Evolutionary conservation across 2,797 vertebrate genomes (phyloP), one percentile per base, ranked within the genome.

Genomic region (Forpus xanthops): DNA sequence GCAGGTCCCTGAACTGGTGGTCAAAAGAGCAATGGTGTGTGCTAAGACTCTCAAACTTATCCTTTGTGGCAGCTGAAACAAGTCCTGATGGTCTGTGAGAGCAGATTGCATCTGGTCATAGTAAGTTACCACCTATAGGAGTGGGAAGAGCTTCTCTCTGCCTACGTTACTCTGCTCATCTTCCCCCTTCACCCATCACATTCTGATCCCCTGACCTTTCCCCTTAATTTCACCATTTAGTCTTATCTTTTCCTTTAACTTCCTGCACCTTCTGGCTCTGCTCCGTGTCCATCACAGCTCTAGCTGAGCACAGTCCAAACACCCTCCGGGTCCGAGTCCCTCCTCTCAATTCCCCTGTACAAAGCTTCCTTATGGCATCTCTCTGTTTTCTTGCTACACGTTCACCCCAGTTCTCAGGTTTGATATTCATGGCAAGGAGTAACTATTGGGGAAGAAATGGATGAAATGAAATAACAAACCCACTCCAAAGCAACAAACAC

Each of bases 401-500:
- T 28, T 83, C 12, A 2, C 17, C 33, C 8, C 23, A 12, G 15
- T 33, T 79, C 55, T 82, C 78, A 89, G 50, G 62, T 90, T 65
- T 94, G 2, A 85, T 94, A 52, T 61, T 93, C 25, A 73, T 83
- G 78, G 90, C 81, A 87, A 74, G 42, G 15, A 87, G 23, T 5
- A 68, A 47, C 52, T 45, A 47, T 1, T 2, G 2, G 11, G 24
- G 19, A 8, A 67, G 55, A 75, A 75, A 50, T 2, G 17, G 65
- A 68, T 41, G 8, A 86, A 74, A 89, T 71, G 30, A 83, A 77
- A 19, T 41, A 85, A 66, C 58, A 75, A 81, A 74, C 27, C 21
- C 21, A 28, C 61, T 80, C 44, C 85, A 92, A 87, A 90, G 49
- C 73, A 94, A 50, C 5, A 65, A 65, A 30, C 0, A 19, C 37